A percentile compares a stretch with the other conserved stretches of the same genome.
These are phyloP conservation scores for Microchrysa polita DNA, from an alignment of 2,888 invertebrate species.

Conservation along the genomic window DNA sequence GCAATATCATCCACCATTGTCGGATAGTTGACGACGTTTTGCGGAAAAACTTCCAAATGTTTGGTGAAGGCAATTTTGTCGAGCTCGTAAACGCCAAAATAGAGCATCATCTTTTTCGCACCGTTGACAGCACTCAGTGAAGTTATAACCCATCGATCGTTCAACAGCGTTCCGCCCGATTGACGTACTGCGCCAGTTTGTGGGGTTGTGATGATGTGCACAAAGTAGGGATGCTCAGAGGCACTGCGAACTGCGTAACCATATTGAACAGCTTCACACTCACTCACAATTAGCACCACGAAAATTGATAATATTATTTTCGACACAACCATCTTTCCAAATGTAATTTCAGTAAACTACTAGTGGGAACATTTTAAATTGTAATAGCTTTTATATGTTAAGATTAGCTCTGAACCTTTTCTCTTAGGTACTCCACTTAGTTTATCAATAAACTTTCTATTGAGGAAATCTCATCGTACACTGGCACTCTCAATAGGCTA, in stretches of 20 bases:
- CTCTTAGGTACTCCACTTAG: too few relatives aligned
- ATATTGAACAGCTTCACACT: background rate
- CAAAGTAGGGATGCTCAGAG: background rate
- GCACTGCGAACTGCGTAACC: background rate
- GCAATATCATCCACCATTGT: constrained; percentile 14
- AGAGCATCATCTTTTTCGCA: constrained; percentile 4
- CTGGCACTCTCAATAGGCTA: too few relatives aligned
- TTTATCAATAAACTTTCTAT: too few relatives aligned
- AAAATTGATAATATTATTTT: too few relatives aligned
- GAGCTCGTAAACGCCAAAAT: constrained; percentile 20
- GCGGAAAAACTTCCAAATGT: background rate
- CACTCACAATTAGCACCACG: too few relatives aligned
- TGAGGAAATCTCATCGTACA: too few relatives aligned
- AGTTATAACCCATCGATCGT: constrained; percentile 21
- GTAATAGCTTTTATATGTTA: too few relatives aligned
- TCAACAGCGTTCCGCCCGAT: constrained; percentile 2
- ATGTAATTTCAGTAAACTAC: too few relatives aligned
- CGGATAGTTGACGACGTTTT: background rate
- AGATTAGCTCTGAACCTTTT: too few relatives aligned
- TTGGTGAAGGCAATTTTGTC: background rate
- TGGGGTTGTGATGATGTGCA: background rate
- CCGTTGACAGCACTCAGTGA: background rate
- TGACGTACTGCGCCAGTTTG: background rate
- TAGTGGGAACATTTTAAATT: too few relatives aligned
- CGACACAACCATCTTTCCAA: too few relatives aligned